Evolutionary conservation across 2,888 invertebrate genomes (phyloP).

Genomic region (Tachina grossa): DNA sequence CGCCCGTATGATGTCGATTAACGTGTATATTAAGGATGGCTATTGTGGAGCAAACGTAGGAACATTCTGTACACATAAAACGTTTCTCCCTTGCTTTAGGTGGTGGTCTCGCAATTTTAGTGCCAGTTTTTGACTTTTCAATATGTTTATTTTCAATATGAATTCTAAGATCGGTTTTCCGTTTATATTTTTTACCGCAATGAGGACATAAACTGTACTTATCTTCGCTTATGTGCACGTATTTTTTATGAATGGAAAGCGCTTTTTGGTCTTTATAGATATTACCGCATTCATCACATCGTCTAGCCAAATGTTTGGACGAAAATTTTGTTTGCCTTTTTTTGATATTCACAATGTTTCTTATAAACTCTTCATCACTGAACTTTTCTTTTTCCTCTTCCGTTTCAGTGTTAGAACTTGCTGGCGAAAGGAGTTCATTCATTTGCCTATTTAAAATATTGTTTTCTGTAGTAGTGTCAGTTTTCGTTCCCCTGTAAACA

Average conservation of each 20-base stretch:
- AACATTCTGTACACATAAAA: constrained; percentile 64
- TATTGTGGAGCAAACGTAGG: constrained; percentile 52
- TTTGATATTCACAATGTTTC: constrained; percentile 55
- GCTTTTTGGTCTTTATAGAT: constrained; percentile 48
- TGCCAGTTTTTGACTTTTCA: not conserved
- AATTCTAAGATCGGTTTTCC: constrained; percentile 28
- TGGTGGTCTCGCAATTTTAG: not conserved
- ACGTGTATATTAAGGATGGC: constrained; percentile 61
- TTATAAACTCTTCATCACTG: constrained; percentile 62
- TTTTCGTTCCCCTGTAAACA: not conserved
- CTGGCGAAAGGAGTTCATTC: not conserved
- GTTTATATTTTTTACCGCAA: constrained; percentile 57
- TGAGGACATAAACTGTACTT: constrained; percentile 59
- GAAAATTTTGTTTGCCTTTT: constrained; percentile 25
- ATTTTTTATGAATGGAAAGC: constrained; percentile 37
- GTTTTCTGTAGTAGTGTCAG: not conserved
- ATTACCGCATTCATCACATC: constrained; percentile 60
- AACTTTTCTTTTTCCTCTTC: constrained; percentile 37
- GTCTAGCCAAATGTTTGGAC: constrained; percentile 37
- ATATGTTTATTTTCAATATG: constrained; percentile 46
- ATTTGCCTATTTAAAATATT: not conserved
- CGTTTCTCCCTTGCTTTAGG: constrained; percentile 59
- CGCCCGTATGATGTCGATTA: constrained; percentile 66
- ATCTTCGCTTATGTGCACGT: constrained; percentile 56
- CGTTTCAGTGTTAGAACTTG: not conserved